Evolutionary conservation across 2,113 vertebrate species (phyloP).

Genomic region (Mystacornis crossleyi): DNA sequence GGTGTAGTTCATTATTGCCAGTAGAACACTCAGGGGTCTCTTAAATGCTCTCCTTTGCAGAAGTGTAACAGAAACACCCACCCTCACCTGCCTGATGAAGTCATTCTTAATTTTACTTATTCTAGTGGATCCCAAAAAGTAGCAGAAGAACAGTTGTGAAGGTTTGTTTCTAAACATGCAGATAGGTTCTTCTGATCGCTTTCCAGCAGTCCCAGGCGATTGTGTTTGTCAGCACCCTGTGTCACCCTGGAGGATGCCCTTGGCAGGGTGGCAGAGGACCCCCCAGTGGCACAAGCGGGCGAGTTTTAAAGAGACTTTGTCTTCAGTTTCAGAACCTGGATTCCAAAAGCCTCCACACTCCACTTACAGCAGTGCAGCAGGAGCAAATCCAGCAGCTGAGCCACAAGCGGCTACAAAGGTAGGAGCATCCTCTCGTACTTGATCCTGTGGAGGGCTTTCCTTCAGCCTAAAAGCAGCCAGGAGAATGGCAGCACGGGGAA

Average conservation of each 20-base stretch:
- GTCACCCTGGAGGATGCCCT: background rate
- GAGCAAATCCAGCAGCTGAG: conserved; percentile 83
- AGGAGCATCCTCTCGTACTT: background rate
- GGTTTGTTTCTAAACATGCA: background rate
- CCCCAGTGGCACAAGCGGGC: background rate
- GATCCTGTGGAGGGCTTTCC: background rate
- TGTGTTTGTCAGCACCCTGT: background rate
- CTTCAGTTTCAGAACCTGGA: conserved; percentile 84
- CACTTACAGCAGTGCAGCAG: conserved; percentile 74
- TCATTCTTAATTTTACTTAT: background rate
- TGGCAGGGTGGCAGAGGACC: background rate
- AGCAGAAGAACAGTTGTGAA: background rate
- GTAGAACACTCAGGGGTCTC: background rate
- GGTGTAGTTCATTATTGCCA: background rate
- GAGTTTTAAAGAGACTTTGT: conserved; percentile 6
- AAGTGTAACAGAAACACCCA: background rate
- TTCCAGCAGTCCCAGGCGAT: background rate
- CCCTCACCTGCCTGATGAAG: background rate
- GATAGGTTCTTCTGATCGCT: background rate
- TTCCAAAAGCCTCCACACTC: conserved; percentile 46
- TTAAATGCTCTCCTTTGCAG: background rate
- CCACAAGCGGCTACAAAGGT: conserved; percentile 84
- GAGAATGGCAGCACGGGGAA: background rate
- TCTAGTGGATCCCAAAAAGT: background rate
- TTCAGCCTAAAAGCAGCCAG: background rate